phyloP scores from a whole-genome alignment of 2,113 vertebrate species.

The Morone chrysops region DNA sequence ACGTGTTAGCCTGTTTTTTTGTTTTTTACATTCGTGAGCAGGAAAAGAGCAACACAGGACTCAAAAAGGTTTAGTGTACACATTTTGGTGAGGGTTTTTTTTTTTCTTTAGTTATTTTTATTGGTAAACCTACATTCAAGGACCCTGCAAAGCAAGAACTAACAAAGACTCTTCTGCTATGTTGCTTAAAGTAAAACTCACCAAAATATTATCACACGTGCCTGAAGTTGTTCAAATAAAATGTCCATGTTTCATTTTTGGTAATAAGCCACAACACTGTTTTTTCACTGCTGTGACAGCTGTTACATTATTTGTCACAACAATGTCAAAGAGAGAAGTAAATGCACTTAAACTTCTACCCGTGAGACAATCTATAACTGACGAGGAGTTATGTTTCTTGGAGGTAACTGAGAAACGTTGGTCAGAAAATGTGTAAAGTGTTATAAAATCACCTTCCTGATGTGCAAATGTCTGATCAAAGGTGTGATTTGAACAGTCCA shows the following conservation, averaged over 20 bases:
- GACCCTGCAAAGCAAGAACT: constrained; percentile 26
- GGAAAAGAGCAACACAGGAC: constrained; percentile 49
- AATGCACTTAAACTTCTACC: constrained; percentile 15
- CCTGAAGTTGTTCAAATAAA: constrained; percentile 46
- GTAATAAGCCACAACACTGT: background rate
- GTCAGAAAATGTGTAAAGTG: constrained; percentile 8
- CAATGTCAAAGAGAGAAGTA: background rate
- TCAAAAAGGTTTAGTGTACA: constrained; percentile 41
- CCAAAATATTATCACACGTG: constrained; percentile 27
- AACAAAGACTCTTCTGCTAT: constrained; percentile 37
- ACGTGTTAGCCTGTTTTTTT: constrained; percentile 8
- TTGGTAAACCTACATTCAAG: constrained; percentile 21
- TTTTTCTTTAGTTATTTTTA: background rate
- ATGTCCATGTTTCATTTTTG: constrained; percentile 35
- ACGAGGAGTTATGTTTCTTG: constrained; percentile 1
- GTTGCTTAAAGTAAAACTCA: constrained; percentile 35
- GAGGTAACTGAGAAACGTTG: background rate
- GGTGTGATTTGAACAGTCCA: background rate
- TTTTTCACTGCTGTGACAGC: constrained; percentile 4
- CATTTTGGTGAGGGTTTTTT: constrained; percentile 51
- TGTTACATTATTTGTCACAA: background rate
- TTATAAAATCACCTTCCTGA: constrained; percentile 15
- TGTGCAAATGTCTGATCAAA: background rate
- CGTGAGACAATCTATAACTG: constrained; percentile 66
- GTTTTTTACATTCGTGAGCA: constrained; percentile 22